phyloP scores from a whole-genome alignment of 2,797 vertebrate species.

The Chaunax sp. region DNA sequence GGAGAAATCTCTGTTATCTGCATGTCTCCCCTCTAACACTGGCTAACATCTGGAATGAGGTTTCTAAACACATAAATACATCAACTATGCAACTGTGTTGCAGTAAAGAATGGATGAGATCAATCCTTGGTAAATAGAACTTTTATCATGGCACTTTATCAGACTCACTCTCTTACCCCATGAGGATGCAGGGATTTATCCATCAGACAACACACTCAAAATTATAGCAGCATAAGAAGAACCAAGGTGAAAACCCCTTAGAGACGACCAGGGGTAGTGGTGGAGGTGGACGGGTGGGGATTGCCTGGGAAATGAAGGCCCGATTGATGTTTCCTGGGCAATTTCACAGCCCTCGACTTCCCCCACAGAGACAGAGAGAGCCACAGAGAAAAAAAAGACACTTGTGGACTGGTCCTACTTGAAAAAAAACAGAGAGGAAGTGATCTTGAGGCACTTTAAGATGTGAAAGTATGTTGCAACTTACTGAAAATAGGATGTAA shows the following conservation, averaged over 20 bases:
- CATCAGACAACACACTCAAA: conserved; percentile 22
- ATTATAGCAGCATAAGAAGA: conserved; percentile 40
- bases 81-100: conserved; percentile 24
- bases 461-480: conserved; percentile 11
- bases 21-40: conserved; percentile 22
- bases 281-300: neutral
- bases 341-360: conserved; percentile 68
- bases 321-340: conserved; percentile 71
- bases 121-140: conserved; percentile 23
- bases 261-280: conserved; percentile 4
- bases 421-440: conserved; percentile 6
- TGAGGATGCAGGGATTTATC: conserved; percentile 55
- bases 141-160: conserved; percentile 42
- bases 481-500: conserved; percentile 6
- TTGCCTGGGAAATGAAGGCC: conserved; percentile 44
- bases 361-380: conserved; percentile 59
- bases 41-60: conserved; percentile 48
- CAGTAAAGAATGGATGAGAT: conserved; percentile 44
- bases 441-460: conserved; percentile 13
- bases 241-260: conserved; percentile 9
- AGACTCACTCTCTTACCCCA: conserved; percentile 32
- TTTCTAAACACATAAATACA: conserved; percentile 55
- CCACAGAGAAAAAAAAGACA: conserved; percentile 22
- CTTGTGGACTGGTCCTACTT: conserved; percentile 8
- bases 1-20: conserved; percentile 38